Percentiles rank a stretch among this genome's conserved stretches.
Evolutionary conservation across 1,140 invertebrate genomes (phyloP).

Genomic region (Leptinotarsa undecemlineata): DNA sequence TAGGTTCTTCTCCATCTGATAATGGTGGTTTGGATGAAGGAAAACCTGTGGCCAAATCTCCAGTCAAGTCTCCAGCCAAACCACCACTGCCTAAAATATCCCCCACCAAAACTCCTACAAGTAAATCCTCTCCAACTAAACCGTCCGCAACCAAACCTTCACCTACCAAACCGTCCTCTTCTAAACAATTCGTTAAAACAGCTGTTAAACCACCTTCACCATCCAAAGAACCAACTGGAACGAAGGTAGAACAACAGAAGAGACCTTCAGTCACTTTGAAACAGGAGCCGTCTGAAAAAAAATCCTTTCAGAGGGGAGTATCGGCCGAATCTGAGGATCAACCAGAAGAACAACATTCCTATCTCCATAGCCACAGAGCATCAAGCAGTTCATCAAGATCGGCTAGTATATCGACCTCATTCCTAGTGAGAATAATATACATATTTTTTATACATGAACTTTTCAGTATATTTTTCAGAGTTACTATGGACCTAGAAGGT

Average conservation of each 20-base stretch:
- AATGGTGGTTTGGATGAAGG: constrained; percentile 41
- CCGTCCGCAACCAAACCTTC: background rate
- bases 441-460: background rate
- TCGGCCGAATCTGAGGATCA: constrained; percentile 54
- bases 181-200: background rate
- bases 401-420: constrained; percentile 48
- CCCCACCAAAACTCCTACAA: background rate
- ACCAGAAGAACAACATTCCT: constrained; percentile 34
- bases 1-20: constrained; percentile 60
- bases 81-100: constrained; percentile 13
- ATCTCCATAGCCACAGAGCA: constrained; percentile 42
- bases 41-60: constrained; percentile 31
- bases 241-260: constrained; percentile 12
- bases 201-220: background rate
- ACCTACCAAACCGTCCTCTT: background rate
- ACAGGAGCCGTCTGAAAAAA: constrained; percentile 19
- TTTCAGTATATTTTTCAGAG: constrained; percentile 50
- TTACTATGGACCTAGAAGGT: constrained; percentile 56
- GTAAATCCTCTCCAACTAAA: background rate
- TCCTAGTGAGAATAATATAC: constrained; percentile 35
- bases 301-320: constrained; percentile 39
- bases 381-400: constrained; percentile 49
- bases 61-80: constrained; percentile 22
- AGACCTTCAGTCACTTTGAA: constrained; percentile 26
- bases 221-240: constrained; percentile 5